Evolutionary conservation across 2,113 vertebrate species (phyloP).

Genomic region (Coryphaenoides rupestris): DNA sequence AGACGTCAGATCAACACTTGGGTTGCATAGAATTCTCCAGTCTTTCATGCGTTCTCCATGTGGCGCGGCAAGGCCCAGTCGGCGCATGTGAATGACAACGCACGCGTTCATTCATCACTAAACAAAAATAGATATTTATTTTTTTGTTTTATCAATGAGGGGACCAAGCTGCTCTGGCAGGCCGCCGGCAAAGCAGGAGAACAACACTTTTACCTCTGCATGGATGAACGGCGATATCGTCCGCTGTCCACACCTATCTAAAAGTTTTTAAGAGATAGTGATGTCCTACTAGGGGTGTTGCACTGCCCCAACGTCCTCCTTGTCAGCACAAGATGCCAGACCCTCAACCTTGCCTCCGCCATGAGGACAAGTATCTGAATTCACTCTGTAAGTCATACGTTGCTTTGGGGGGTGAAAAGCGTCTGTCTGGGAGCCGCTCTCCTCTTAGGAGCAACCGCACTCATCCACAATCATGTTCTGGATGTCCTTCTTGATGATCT

Average conservation of each 20-base stretch:
- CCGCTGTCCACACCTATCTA: no score
- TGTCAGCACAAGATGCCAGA: background rate
- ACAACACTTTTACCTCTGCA: background rate
- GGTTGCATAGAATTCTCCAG: constrained; percentile 88
- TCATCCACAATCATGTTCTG: constrained; percentile 98
- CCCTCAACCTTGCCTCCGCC: constrained; percentile 7
- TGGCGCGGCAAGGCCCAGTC: constrained; percentile 22
- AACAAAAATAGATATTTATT: constrained; percentile 41
- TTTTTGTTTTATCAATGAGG: constrained; percentile 9
- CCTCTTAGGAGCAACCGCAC: constrained; percentile 88
- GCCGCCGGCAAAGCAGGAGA: background rate
- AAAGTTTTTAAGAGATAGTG: no score
- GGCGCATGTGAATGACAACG: constrained; percentile 10
- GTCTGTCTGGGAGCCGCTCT: no score
- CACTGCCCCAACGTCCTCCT: constrained; percentile 5
- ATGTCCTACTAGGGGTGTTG: no score
- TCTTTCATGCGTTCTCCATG: constrained; percentile 78
- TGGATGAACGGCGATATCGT: no score
- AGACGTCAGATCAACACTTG: constrained; percentile 73
- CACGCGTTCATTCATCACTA: constrained; percentile 48
- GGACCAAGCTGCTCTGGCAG: no score
- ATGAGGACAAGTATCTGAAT: no score
- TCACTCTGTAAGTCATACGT: background rate
- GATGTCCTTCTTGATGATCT: constrained; percentile 97
- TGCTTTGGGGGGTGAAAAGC: background rate